A percentile compares a stretch with the other conserved stretches of the same genome.
These are phyloP conservation scores for Siphamia tubifer DNA, from an alignment of 2,113 vertebrate species.

Conservation along the genomic window DNA sequence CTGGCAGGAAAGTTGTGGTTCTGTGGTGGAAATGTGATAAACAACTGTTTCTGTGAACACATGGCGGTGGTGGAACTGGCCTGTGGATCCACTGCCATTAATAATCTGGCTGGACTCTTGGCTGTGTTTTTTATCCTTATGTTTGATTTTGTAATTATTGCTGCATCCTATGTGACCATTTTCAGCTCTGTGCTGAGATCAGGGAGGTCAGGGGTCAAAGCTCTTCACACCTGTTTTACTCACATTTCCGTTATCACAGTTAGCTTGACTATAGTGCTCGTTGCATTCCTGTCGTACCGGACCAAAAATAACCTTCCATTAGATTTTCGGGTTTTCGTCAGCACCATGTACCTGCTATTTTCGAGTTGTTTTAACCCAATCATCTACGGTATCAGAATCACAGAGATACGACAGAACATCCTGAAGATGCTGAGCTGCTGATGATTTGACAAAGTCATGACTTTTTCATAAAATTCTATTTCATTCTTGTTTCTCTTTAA, in stretches of 20 bases:
- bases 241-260: constrained; percentile 22
- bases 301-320: constrained; percentile 11
- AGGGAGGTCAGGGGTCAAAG: not conserved
- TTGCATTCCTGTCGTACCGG: constrained; percentile 32
- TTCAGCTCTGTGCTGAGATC: constrained; percentile 17
- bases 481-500: too few species aligned
- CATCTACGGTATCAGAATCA: constrained; percentile 37
- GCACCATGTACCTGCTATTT: constrained; percentile 33
- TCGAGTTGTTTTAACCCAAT: constrained; percentile 36
- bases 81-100: constrained; percentile 25
- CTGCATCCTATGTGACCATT: constrained; percentile 17
- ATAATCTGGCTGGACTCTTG: constrained; percentile 4
- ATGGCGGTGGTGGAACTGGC: constrained; percentile 49
- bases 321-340: not conserved
- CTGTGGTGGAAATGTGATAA: not conserved
- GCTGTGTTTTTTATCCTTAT: not conserved
- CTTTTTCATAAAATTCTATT: too few species aligned
- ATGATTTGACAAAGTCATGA: too few species aligned
- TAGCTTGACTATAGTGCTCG: not conserved
- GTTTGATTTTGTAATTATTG: constrained; percentile 8
- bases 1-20: constrained; percentile 7
- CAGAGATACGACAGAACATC: constrained; percentile 32
- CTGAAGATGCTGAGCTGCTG: not conserved
- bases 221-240: constrained; percentile 35
- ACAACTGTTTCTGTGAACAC: constrained; percentile 62